Percentiles rank a stretch among this genome's conserved stretches.
Conservation (phyloP, 2,113 vertebrate genomes). For the Sterna hirundo region DNA sequence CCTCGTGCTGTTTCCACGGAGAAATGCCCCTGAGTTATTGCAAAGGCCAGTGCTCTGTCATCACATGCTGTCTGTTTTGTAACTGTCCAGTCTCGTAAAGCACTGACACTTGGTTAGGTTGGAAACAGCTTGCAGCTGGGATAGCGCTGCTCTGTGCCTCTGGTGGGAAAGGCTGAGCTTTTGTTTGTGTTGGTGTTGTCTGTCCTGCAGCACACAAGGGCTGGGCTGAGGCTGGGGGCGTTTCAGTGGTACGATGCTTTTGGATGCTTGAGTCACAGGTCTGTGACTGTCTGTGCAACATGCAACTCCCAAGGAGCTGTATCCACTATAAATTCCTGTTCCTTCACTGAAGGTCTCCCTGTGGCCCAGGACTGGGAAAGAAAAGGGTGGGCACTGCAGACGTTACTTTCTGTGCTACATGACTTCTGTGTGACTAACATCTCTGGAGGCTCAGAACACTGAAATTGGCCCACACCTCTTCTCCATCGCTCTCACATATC, state of each 20-base stretch:
- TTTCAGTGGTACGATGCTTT: background rate
- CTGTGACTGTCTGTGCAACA: background rate
- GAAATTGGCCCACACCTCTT: background rate
- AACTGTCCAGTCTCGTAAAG: background rate
- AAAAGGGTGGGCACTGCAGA: background rate
- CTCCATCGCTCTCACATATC: rapidly evolving
- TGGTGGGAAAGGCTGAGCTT: constrained; percentile 9
- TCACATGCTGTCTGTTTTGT: background rate
- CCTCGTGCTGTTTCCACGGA: background rate
- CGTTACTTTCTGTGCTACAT: background rate
- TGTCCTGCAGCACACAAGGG: background rate
- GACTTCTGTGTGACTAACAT: background rate
- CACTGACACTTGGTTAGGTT: background rate
- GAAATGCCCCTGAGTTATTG: background rate
- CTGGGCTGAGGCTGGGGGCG: background rate
- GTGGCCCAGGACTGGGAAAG: background rate
- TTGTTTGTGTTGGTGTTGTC: constrained; percentile 13
- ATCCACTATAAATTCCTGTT: background rate
- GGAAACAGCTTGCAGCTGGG: background rate
- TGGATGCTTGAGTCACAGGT: background rate
- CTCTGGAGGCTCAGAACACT: background rate
- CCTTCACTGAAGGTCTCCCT: background rate
- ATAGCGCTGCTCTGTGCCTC: background rate
- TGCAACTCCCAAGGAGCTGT: background rate
- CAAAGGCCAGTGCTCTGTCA: background rate